Evolutionary conservation across 1,140 invertebrate genomes (phyloP).

Genomic region (Sycophila sp.): DNA sequence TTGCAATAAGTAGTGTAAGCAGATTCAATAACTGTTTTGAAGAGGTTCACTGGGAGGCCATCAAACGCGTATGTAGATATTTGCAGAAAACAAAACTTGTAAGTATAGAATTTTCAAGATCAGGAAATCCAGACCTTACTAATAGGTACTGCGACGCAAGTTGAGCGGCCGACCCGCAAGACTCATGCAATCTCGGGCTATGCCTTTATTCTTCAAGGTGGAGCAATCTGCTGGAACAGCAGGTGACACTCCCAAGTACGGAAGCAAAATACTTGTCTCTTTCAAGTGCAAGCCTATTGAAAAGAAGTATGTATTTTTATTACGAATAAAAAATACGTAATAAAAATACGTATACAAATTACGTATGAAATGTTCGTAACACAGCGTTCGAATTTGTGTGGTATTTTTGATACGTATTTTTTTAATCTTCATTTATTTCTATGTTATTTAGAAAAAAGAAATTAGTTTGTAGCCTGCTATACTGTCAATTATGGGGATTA

Average conservation of each 20-base stretch:
- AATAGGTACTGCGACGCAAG: conserved; percentile 4
- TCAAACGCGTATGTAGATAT: conserved; percentile 49
- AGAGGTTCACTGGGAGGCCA: conserved; percentile 44
- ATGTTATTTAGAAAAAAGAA: no score
- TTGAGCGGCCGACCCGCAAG: not conserved
- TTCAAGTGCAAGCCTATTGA: no score
- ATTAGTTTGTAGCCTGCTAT: no score
- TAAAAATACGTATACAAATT: no score
- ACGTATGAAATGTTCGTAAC: no score
- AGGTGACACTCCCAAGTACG: not conserved
- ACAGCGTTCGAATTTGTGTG: no score
- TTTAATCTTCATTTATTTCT: no score
- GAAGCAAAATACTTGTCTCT: conserved; percentile 5
- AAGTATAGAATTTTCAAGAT: conserved; percentile 30
- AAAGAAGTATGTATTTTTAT: no score
- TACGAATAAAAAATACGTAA: no score
- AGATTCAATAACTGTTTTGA: conserved; percentile 41
- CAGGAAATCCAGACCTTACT: not conserved
- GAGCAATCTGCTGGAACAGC: not conserved
- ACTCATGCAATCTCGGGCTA: not conserved
- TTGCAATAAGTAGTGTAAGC: conserved; percentile 45
- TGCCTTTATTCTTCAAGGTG: not conserved
- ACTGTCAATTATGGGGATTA: no score
- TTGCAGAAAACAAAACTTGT: conserved; percentile 40
- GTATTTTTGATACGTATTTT: no score